These are phyloP conservation scores for Porites australiensis DNA, from an alignment of 64 coral and sea anemone species.

Conservation along the genomic window DNA sequence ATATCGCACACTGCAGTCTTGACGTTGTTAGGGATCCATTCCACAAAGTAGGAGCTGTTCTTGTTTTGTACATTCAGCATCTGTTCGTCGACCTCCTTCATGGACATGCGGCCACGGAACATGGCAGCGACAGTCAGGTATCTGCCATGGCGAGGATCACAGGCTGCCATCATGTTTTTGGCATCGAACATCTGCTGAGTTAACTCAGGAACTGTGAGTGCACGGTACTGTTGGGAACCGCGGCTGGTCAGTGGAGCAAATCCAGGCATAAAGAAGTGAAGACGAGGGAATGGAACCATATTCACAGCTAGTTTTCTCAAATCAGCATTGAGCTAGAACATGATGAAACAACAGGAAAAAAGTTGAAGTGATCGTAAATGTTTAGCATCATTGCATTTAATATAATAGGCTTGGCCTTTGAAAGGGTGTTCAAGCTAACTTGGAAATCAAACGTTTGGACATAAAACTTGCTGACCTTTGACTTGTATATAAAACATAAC, in stretches of 20 bases:
- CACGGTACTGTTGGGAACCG: conserved; percentile 87
- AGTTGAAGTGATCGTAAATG: not conserved
- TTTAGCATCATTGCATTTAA: too few species aligned
- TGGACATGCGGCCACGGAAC: conserved; percentile 93
- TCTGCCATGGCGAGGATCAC: conserved; percentile 84
- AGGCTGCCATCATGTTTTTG: conserved; percentile 95
- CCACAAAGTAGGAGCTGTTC: conserved; percentile 95
- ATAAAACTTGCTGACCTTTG: too few species aligned
- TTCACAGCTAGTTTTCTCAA: conserved; percentile 91
- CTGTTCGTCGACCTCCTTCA: conserved; percentile 93
- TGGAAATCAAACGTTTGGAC: too few species aligned
- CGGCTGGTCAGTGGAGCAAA: conserved; percentile 92
- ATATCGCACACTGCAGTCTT: conserved; percentile 93
- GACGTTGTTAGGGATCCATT: conserved; percentile 95
- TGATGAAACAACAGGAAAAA: not conserved
- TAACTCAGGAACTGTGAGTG: conserved; percentile 83
- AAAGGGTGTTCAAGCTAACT: too few species aligned
- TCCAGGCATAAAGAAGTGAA: conserved; percentile 94
- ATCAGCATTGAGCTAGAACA: conserved; percentile 82
- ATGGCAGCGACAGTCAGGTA: conserved; percentile 92
- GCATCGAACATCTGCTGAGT: conserved; percentile 96
- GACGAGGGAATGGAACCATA: conserved; percentile 92
- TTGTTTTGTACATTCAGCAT: conserved; percentile 95
- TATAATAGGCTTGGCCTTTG: too few species aligned
- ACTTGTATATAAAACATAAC: too few species aligned